Evolutionary conservation across 2,888 invertebrate genomes (phyloP), one percentile per base, ranked within the genome.

Genomic region (Parnassius apollo): DNA sequence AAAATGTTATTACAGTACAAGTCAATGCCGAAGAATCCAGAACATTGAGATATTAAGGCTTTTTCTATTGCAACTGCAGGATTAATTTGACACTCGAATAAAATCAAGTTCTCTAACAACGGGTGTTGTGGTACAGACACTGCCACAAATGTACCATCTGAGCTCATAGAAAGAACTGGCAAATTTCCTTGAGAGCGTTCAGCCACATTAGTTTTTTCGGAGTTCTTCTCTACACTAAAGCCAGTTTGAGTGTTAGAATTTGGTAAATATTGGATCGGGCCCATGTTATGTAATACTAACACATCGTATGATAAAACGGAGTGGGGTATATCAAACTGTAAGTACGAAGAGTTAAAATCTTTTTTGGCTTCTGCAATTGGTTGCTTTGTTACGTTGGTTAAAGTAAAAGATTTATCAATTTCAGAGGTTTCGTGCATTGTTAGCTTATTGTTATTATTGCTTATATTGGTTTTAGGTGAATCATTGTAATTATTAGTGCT

Each of bases 121-220:
- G 85, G 87, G 71, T 91, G 88, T 35, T 77, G 68, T 42, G 69
- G 76, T 1, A 80, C 72, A 4, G 85, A 74, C 25, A 86, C 81
- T 42, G 90, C 82, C 4, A 90, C 68, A 68, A 90, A 89, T n/a
- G 66, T 64, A 2, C 90, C 90, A 53, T 84, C 83, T n/a, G 76
- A 67, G 51, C 80, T 79, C 12, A 90, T 69, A 11, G 85, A 78
- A 0, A 88, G 73, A 55, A 85, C 69, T 44, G 75, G 70, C 9
- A 69, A 53, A 1, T n/a, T 58, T 45, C 56, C 45, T 44, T 62
- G 71, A 45, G 54, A 25, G 35, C 62, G 61, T 42, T 70, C 74
- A 7, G 44, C 48, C 10, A 63, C 53, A 44, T 53, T 57, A 25
- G 54, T 60, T 22, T 64, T 59, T 65, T 67, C 57, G 46, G 57